Base-by-base conservation (phyloP, 2,113 vertebrate genomes). In the Athene cunicularia region DNA sequence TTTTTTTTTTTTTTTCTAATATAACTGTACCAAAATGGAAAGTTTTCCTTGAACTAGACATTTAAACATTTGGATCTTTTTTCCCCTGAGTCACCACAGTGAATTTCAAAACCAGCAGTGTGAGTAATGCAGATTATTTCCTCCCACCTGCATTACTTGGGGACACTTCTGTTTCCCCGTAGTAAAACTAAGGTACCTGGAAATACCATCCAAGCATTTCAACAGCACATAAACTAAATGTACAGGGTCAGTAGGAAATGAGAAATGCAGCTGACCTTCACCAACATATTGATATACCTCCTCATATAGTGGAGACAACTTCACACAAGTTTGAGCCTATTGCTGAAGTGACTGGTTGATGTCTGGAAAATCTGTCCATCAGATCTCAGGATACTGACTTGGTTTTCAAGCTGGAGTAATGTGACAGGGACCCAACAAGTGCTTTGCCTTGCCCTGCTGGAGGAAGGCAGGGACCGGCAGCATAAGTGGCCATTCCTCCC, bases 81-180 rank as follows among this genome's bases (percentile, higher is more conserved):
- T 41, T 1, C 8, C 21, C 45, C 63, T 32, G 43, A 87, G 73
- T 91, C 79, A 92, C 63, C 52, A 93, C 14, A 89, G 59, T 41
- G 89, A 92, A 95, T 95, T 97, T 96, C 66, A 90, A 96, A 96
- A 92, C 73, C 80, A 94, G 39, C 24, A 64, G 9, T 53, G 74
- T 67, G 59, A 94, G 70, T 16, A 67, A 83, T 33, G 53, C 74
- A 91, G 75, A 88, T 74, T 26, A 72, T 91, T 95, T 90, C 64
- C 95, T 96, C 80, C 67, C 55, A 72, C 60, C 33, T 90, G 43
- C 32, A 66, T 76, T 67, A 50, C 24, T 95, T 86, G 64, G 59
- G 76, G 83, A 88, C 52, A 73, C 21, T 95, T 95, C 47, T 90
- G 39, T 64, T 97, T 88, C 92, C n/a, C 19, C 55, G 20, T 26